Percentiles rank a stretch among this genome's conserved stretches.
Evolutionary conservation across 2,797 vertebrate species (phyloP).

Genomic region (Hypotaenidia okinawae): DNA sequence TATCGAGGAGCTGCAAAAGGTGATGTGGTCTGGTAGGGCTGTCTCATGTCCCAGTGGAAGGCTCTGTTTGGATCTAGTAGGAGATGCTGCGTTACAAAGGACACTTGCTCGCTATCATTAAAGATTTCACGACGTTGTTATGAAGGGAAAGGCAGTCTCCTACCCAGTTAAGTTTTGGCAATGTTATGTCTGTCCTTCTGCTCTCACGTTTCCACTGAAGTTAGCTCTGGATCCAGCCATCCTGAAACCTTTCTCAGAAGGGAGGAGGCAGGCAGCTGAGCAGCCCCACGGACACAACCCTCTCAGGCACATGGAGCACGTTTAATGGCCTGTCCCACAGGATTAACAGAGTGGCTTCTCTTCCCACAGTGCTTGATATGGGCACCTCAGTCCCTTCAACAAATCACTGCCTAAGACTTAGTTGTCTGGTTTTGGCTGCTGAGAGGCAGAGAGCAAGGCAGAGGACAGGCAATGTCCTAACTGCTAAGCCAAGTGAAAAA

Average conservation of each 20-base stretch:
- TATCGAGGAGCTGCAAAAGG: neutral
- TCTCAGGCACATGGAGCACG: neutral
- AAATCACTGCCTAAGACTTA: neutral
- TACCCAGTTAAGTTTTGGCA: neutral
- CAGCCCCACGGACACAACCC: neutral
- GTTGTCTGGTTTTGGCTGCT: neutral
- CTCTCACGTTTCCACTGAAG: neutral
- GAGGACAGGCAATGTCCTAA: neutral
- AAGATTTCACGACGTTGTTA: neutral
- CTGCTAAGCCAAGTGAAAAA: neutral
- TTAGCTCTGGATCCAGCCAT: neutral
- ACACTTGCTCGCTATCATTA: neutral
- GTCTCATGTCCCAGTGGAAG: neutral
- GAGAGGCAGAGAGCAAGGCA: neutral
- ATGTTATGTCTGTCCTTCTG: neutral
- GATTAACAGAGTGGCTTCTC: neutral
- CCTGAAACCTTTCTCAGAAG: neutral
- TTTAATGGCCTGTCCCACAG: neutral
- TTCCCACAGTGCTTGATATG: neutral
- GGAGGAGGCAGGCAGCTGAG: neutral
- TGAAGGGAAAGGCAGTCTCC: neutral
- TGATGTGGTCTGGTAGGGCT: neutral
- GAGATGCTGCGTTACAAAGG: neutral
- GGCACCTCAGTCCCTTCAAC: neutral
- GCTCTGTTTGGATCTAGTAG: neutral